Evolutionary conservation across 2,113 vertebrate species (phyloP), one percentile per base, ranked within the genome.

Genomic region (Stomatorhinus ivindoensis): DNA sequence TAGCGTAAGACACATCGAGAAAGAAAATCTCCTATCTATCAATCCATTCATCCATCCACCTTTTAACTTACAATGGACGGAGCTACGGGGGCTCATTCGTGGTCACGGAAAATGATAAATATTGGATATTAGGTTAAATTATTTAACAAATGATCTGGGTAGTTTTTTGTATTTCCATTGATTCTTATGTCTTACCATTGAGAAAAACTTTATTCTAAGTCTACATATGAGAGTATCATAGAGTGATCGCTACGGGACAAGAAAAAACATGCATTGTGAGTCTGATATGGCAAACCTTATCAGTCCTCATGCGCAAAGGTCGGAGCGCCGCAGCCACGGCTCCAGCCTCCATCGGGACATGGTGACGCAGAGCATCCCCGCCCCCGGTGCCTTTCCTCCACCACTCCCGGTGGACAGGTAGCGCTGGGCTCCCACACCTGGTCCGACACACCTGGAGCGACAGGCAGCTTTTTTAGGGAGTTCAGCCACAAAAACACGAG

Each of bases 351-450:
- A 35, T 24, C 35, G 42, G 17, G 44, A 51, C 35, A 73, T 55
- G 21, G 61, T 90, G 88, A 90, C 90, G 90, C 82, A 90, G 27
- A 24, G 82, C 87, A 80, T 51, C 61, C 61, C 86, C 89, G 44
- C 89, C 73, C 58, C 44, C 44, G 89, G 55, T 87, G 53, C 80
- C 61, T 83, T 80, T 76, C 61, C 82, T 42, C 53, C 48, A 84
- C 10, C 58, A 48, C 19, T 88, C 65, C 48, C 51, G 35, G 50
- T 50, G 61, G 61, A 50, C 88, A 90, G 88, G 85, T 90, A 89
- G 87, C 82, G 87, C 42, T 76, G 83, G 86, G 46, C 17, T 83
- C 73, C 87, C 73, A 89, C 89, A 90, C 91, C 91, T 89, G 86
- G 4, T 27, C 58, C 53, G 90, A 35, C 87, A 73, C 83, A 90